These are phyloP conservation scores for Idaea biselata DNA, from an alignment of 2,888 invertebrate species.

Conservation along the genomic window DNA sequence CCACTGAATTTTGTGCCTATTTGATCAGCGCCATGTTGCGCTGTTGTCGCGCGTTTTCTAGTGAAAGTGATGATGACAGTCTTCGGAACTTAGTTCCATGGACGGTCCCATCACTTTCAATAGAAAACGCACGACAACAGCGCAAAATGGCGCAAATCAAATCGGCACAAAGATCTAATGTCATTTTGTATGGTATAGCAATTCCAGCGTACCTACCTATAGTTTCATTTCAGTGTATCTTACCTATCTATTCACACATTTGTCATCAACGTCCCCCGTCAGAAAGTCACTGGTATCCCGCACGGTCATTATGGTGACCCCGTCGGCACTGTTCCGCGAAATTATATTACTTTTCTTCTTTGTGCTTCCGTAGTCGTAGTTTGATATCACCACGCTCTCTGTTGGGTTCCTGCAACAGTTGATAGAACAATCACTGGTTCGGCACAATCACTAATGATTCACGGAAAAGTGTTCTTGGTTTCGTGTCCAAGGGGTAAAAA, in stretches of 20 bases:
- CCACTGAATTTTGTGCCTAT: too few relatives aligned
- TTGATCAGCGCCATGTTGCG: too few relatives aligned
- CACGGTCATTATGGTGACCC: constrained; percentile 69
- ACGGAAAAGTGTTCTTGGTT: constrained; percentile 1
- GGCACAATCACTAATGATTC: constrained; percentile 27
- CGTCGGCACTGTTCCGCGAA: constrained; percentile 63
- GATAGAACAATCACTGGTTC: constrained; percentile 54
- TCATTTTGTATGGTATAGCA: too few relatives aligned
- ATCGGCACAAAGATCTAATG: too few relatives aligned
- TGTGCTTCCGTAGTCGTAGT: constrained; percentile 73
- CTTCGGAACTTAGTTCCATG: too few relatives aligned
- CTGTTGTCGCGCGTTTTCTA: too few relatives aligned
- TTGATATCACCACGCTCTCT: constrained; percentile 75
- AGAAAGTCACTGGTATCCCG: constrained; percentile 63
- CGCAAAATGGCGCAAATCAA: too few relatives aligned
- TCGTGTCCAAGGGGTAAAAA: constrained; percentile 2
- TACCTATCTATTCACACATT: constrained; percentile 62
- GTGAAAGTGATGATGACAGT: too few relatives aligned
- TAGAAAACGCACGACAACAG: too few relatives aligned
- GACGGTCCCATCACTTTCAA: too few relatives aligned
- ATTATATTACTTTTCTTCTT: constrained; percentile 73
- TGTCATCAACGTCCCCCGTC: constrained; percentile 55
- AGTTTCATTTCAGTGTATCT: background rate
- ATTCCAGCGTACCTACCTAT: too few relatives aligned
- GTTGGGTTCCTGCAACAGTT: constrained; percentile 70